Evolutionary conservation across 1,140 invertebrate genomes (phyloP).

Genomic region (Drosophila pandora): DNA sequence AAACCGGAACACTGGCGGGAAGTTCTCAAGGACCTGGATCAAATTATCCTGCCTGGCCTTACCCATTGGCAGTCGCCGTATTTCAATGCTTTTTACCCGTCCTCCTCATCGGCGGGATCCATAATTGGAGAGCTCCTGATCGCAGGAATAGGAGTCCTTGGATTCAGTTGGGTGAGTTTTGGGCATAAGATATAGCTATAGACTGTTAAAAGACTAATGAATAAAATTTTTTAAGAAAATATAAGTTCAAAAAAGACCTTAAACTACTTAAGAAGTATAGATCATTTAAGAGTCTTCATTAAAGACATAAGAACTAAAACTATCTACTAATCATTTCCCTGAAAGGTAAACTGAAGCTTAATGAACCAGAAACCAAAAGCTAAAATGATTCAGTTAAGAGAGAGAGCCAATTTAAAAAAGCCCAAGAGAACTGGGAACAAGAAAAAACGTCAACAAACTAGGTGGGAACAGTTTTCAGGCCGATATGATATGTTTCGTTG

Average conservation of each 20-base stretch:
- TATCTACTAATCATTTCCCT: not conserved
- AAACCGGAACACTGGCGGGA: conserved; percentile 91
- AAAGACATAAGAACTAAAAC: not conserved
- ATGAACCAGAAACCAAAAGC: conserved; percentile 2
- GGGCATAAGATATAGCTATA: too few relatives aligned
- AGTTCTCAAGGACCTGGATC: conserved; percentile 92
- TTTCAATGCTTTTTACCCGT: conserved; percentile 96
- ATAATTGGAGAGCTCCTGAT: conserved; percentile 94
- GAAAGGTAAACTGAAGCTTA: not conserved
- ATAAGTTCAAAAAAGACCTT: not conserved
- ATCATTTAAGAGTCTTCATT: not conserved
- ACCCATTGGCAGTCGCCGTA: conserved; percentile 97
- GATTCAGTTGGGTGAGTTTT: conserved; percentile 93
- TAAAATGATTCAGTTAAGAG: conserved; percentile 11
- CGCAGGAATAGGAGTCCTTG: conserved; percentile 92
- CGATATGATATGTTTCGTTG: not conserved
- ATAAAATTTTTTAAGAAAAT: too few relatives aligned
- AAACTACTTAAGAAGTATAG: not conserved
- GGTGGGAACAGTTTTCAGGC: conserved; percentile 3
- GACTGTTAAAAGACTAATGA: too few relatives aligned
- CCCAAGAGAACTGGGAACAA: not conserved
- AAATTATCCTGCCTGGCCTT: conserved; percentile 93
- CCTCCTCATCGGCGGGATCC: conserved; percentile 92
- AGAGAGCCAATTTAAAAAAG: conserved; percentile 1
- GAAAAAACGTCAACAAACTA: conserved; percentile 2